phyloP scores from a whole-genome alignment of 35 echinoderm and acorn worm genomes.

The Ptychodera flava region DNA sequence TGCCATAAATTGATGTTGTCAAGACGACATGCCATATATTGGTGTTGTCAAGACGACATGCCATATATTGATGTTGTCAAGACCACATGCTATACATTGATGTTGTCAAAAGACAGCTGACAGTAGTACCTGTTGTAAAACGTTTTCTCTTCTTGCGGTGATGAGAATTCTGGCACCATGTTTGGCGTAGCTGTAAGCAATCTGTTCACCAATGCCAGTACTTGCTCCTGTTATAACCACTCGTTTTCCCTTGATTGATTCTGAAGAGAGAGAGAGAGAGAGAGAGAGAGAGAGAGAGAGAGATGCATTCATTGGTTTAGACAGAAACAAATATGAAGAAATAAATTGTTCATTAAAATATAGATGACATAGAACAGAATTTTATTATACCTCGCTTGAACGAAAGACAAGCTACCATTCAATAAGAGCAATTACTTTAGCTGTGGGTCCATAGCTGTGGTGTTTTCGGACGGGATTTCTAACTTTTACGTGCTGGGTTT shows the following conservation, averaged over 20 bases:
- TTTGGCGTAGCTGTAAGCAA: constrained; percentile 82
- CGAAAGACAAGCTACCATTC: no score
- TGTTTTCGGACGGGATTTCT: no score
- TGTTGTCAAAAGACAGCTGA: not conserved
- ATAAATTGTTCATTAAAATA: no score
- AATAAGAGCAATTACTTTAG: no score
- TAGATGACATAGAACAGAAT: no score
- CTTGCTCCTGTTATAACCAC: constrained; percentile 90
- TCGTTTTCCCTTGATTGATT: constrained; percentile 60
- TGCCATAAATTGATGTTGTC: not conserved
- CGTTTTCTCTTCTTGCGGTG: constrained; percentile 69
- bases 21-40: not conserved
- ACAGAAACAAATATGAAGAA: not conserved
- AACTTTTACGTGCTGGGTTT: no score
- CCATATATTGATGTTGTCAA: not conserved
- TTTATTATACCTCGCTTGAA: no score
- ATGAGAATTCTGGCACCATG: constrained; percentile 78
- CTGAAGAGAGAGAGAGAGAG: constrained; percentile 22
- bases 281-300: not conserved
- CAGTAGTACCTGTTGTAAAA: constrained; percentile 57
- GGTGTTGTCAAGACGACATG: not conserved
- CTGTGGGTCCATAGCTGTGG: no score
- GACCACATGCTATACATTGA: not conserved
- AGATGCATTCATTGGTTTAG: not conserved
- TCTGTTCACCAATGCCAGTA: constrained; percentile 87